Percentiles rank a stretch among this genome's conserved stretches.
Conservation (phyloP, 2,797 vertebrate genomes). For the Acestrorhynchus altus region DNA sequence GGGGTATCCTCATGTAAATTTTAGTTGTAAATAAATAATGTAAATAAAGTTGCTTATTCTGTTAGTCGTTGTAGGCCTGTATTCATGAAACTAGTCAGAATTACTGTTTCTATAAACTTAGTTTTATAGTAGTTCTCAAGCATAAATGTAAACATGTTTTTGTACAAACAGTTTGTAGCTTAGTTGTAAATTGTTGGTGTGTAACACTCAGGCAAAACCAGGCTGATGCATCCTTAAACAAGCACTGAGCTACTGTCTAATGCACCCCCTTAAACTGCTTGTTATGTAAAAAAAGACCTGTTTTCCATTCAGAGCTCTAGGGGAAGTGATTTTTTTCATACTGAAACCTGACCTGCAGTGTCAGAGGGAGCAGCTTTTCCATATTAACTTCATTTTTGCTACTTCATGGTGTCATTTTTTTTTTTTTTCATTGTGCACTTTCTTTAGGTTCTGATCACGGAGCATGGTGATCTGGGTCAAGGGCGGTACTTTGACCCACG, state of each 20-base stretch:
- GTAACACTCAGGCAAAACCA: background rate
- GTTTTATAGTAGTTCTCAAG: too few relatives aligned
- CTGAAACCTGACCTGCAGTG: conserved; percentile 1
- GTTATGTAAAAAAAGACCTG: too few relatives aligned
- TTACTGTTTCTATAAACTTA: background rate
- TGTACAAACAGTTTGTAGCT: too few relatives aligned
- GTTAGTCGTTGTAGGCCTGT: background rate
- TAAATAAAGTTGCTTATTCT: too few relatives aligned
- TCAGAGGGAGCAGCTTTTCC: too few relatives aligned
- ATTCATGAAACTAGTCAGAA: background rate
- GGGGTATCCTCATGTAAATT: conserved; percentile 6
- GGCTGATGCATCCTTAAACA: background rate
- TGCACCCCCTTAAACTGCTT: too few relatives aligned
- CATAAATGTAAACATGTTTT: too few relatives aligned
- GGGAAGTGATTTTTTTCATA: background rate
- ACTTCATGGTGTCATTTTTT: too few relatives aligned
- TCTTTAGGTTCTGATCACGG: conserved; percentile 93
- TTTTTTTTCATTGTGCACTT: too few relatives aligned
- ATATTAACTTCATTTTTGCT: too few relatives aligned
- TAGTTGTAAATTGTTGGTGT: too few relatives aligned
- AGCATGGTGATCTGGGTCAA: conserved; percentile 96
- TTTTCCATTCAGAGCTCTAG: background rate
- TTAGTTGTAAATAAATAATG: too few relatives aligned
- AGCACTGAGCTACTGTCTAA: background rate
- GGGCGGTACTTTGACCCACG: conserved; percentile 95